Evolutionary conservation across 1,140 invertebrate species (phyloP), one percentile per base, ranked within the genome.

Genomic region (Drosophila sucinea): DNA sequence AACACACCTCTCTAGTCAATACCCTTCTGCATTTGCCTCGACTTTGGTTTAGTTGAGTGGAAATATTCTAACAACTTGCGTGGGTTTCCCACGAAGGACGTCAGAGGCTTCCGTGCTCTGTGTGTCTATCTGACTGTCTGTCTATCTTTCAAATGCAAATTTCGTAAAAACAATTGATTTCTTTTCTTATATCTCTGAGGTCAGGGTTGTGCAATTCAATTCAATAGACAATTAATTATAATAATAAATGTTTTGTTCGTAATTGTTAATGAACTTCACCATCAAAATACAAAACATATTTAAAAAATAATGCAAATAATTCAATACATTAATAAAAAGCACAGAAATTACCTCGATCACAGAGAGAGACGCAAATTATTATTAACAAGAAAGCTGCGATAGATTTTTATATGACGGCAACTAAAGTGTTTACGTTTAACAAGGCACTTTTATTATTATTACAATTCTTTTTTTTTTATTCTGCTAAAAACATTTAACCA

Each of bases 391-490:
- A 25, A 27, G 27, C 44, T 11, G 10, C 44, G 44, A 7, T 51
- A 51, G 44, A 27, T 27, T 51, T 51, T 47, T 47, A 27, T 51
- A 8, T 51, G 44, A 23, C 44, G 11, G 44, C 5, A 23, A 47
- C 25, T 47, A 25, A 47, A 47, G 17, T 25, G 44, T 47, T 47
- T 47, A 23, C 23, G 44, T 47, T 47, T 47, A 47, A 47, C 44
- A 27, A 27, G 44, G 44, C 44, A 51, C 44, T 51, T 51, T 25
- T 47, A 1, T 47, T 51, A 27, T 51, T 51, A 27, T 51, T 51
- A 27, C 10, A 27, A 51, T 51, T 23, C 17, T 47, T 17, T 51
- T 35, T 65, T 51, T 73, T 71, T 73, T 70, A 67, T 73, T 73
- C 62, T 40, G 64, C 54, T 40, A 38, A 10, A 38, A 38, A 27